These are phyloP conservation scores for Aldabrachelys gigantea DNA, from an alignment of 2,113 vertebrate species.

Conservation along the genomic window DNA sequence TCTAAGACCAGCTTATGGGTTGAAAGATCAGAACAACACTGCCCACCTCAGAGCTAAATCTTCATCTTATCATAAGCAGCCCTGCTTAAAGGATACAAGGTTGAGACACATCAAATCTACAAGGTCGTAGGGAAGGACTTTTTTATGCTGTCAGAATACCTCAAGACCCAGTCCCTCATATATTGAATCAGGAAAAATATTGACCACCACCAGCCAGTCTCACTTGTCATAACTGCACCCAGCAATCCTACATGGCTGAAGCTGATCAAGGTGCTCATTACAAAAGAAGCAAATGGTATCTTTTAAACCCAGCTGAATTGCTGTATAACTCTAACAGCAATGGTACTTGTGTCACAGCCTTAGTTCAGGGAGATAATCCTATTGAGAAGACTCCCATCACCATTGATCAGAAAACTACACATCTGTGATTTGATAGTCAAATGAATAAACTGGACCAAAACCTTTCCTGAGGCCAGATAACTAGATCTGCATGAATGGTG, in stretches of 20 bases:
- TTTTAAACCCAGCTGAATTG: background rate
- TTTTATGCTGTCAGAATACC: no score
- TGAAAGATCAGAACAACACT: background rate
- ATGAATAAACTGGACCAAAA: background rate
- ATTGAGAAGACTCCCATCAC: background rate
- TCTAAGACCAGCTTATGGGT: background rate
- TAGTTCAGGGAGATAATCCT: background rate
- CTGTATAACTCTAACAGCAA: background rate
- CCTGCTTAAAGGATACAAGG: background rate
- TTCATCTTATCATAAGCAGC: background rate
- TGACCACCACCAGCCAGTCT: background rate
- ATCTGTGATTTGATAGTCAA: background rate
- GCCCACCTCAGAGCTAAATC: background rate
- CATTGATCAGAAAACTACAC: background rate
- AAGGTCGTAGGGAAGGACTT: no score
- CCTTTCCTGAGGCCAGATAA: background rate
- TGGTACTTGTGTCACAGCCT: background rate
- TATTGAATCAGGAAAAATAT: background rate
- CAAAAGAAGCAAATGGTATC: background rate
- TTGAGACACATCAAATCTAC: background rate
- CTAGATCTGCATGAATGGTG: background rate
- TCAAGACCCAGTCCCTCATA: background rate
- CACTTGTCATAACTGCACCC: background rate
- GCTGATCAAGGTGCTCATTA: background rate
- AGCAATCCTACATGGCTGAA: background rate